Percentiles rank a stretch among this genome's conserved stretches.
Conservation (phyloP, 2,113 vertebrate species). For the Neotoma lepida region DNA sequence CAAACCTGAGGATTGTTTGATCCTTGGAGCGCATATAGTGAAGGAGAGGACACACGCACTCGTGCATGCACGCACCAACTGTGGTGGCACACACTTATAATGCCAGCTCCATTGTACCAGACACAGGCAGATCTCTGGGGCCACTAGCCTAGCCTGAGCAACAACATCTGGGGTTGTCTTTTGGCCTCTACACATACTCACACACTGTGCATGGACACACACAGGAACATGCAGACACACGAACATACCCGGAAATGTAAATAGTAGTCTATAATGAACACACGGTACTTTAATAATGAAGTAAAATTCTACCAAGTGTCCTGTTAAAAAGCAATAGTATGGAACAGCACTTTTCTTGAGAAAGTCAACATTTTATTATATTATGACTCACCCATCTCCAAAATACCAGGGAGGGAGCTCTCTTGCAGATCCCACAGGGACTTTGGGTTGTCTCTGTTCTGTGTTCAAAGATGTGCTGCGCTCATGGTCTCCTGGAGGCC, state of each 20-base stretch:
- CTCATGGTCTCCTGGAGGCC: background rate
- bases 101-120: background rate
- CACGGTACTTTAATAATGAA: background rate
- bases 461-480: background rate
- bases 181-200: background rate
- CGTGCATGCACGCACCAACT: background rate
- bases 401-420: constrained; percentile 29
- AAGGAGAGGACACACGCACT: background rate
- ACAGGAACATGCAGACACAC: background rate
- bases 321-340: constrained; percentile 1
- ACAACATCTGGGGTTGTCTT: background rate
- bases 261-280: background rate
- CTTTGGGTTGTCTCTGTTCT: background rate
- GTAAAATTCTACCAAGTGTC: background rate
- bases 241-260: background rate
- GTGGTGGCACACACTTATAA: background rate
- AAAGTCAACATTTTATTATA: background rate
- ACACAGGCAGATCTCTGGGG: background rate
- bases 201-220: background rate
- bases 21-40: background rate
- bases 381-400: background rate
- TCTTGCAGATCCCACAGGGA: background rate
- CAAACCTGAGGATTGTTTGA: background rate
- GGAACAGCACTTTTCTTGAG: constrained; percentile 35
- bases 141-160: background rate